A percentile compares a stretch with the other conserved stretches of the same genome.
Conservation (phyloP, 2,797 vertebrate species). For the Sebastes nivosus region DNA sequence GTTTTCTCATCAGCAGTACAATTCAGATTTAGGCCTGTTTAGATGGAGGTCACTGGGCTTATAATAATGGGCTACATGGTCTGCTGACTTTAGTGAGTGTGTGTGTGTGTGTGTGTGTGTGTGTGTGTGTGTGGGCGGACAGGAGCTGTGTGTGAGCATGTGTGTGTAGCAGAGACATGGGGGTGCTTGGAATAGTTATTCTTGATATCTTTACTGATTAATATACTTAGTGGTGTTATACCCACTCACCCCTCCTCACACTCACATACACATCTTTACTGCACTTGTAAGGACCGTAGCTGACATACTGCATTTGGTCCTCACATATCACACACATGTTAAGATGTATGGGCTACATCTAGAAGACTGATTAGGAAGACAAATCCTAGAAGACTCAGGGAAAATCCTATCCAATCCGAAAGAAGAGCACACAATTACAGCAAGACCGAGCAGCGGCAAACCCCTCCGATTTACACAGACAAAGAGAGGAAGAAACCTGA, state of each 20-base stretch:
- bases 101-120: neutral
- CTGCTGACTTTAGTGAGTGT: slow-evolving; percentile 23
- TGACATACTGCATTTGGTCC: neutral
- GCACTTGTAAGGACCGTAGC: neutral
- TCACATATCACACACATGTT: neutral
- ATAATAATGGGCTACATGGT: slow-evolving; percentile 60
- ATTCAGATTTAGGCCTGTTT: slow-evolving; percentile 57
- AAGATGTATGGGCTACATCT: neutral
- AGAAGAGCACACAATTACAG: slow-evolving; percentile 4
- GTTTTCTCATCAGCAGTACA: slow-evolving; percentile 66
- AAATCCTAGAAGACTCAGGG: slow-evolving; percentile 2
- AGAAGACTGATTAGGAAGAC: slow-evolving; percentile 1
- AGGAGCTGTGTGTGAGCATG: neutral
- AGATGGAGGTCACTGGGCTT: slow-evolving; percentile 62
- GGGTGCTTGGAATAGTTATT: neutral
- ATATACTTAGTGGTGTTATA: neutral
- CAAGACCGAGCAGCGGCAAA: neutral
- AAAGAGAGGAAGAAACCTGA: neutral
- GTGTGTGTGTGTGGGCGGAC: neutral
- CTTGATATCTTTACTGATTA: slow-evolving; percentile 4
- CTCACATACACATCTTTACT: neutral
- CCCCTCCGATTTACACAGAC: neutral
- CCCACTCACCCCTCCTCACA: neutral
- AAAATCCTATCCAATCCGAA: slow-evolving; percentile 16
- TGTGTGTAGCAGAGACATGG: slow-evolving; percentile 1